phyloP scores from a whole-genome alignment of 2,113 vertebrate species.

The Machaerirhynchus nigripectus region DNA sequence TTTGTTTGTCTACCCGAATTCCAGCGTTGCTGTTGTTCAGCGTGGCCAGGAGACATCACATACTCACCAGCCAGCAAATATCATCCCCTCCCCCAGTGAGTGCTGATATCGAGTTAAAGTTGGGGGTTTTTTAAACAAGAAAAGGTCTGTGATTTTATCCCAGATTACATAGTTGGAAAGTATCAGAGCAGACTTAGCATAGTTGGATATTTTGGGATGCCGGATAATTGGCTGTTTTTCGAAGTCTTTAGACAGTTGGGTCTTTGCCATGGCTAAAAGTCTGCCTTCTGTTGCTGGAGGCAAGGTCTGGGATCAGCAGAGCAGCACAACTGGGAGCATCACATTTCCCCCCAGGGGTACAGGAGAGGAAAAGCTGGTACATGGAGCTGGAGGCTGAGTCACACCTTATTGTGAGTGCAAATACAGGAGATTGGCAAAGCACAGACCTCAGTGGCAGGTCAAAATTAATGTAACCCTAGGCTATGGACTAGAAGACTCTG shows the following conservation, averaged over 20 bases:
- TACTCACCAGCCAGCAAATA: not conserved
- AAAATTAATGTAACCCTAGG: not conserved
- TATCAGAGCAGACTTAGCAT: not conserved
- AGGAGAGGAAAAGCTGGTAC: not conserved
- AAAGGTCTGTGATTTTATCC: not conserved
- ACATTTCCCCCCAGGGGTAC: not conserved
- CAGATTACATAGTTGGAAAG: not conserved
- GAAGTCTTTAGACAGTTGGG: not conserved
- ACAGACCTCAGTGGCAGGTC: not conserved
- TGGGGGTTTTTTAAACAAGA: not conserved
- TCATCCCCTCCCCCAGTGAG: not conserved
- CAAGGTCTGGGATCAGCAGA: not conserved
- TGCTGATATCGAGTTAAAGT: not conserved
- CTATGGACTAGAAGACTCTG: not conserved
- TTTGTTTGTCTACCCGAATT: not conserved
- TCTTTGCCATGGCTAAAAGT: not conserved
- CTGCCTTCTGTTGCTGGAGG: not conserved
- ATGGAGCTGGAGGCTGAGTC: not conserved
- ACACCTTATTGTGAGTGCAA: not conserved
- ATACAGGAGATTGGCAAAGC: not conserved
- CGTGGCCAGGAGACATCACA: not conserved
- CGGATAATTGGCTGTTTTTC: not conserved
- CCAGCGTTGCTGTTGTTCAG: not conserved
- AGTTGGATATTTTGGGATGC: not conserved
- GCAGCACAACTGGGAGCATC: not conserved